Evolutionary conservation across 2,113 vertebrate genomes (phyloP).

Genomic region (Anas platyrhynchos): DNA sequence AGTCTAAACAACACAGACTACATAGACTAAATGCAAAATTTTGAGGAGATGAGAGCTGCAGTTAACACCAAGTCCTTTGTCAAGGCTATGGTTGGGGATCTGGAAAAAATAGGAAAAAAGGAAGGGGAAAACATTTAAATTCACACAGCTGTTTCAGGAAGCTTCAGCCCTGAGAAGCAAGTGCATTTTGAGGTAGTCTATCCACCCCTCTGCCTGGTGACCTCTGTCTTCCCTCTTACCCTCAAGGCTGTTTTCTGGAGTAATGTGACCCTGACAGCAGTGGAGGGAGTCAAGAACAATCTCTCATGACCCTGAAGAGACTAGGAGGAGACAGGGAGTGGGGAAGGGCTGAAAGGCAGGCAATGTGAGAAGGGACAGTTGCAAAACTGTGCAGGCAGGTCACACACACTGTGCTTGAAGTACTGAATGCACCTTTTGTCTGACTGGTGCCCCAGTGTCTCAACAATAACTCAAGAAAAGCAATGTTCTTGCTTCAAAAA

Average conservation of each 20-base stretch:
- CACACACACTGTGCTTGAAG: neutral
- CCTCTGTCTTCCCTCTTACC: neutral
- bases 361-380: neutral
- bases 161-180: neutral
- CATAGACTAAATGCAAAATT: neutral
- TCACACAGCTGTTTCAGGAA: neutral
- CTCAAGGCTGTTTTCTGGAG: neutral
- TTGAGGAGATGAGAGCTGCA: neutral
- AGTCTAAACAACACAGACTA: neutral
- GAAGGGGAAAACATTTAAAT: neutral
- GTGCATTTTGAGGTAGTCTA: neutral
- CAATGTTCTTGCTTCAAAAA: neutral
- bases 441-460: neutral
- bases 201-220: neutral
- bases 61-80: neutral
- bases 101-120: neutral
- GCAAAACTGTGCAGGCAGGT: neutral
- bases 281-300: neutral
- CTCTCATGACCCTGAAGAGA: neutral
- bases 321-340: neutral
- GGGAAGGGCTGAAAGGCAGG: neutral
- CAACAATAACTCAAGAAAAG: constrained; percentile 18
- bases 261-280: neutral
- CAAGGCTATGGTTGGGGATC: neutral
- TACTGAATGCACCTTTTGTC: neutral